phyloP scores from a whole-genome alignment of 1,140 invertebrate genomes.

The Solen grandis region DNA sequence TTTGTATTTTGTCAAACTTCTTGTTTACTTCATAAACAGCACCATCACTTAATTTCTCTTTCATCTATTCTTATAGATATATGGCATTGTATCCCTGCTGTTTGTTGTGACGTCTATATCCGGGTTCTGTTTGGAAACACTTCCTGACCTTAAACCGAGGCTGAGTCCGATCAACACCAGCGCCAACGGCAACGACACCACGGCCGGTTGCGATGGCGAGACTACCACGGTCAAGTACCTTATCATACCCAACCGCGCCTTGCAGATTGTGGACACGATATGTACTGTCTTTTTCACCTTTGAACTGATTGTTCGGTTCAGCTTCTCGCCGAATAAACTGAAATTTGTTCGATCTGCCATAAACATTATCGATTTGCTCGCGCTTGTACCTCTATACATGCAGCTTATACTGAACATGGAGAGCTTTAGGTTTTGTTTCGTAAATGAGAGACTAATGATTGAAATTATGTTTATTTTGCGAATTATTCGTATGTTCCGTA shows the following conservation, averaged over 20 bases:
- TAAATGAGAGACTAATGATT: slow-evolving; percentile 71
- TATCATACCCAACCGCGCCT: slow-evolving; percentile 61
- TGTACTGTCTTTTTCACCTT: slow-evolving; percentile 82
- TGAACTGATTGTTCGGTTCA: slow-evolving; percentile 80
- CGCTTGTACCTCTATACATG: slow-evolving; percentile 80
- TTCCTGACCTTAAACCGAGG: slow-evolving; percentile 91
- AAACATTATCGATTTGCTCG: slow-evolving; percentile 82
- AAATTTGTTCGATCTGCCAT: slow-evolving; percentile 79
- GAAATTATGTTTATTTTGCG: slow-evolving; percentile 76
- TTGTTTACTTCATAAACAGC: no score
- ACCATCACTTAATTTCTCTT: no score
- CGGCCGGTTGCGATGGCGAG: slow-evolving; percentile 27
- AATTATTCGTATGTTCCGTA: slow-evolving; percentile 77
- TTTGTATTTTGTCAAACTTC: no score
- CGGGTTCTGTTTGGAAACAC: slow-evolving; percentile 96
- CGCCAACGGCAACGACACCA: slow-evolving; percentile 32
- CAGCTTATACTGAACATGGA: slow-evolving; percentile 69
- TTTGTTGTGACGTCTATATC: slow-evolving; percentile 95
- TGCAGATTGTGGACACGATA: slow-evolving; percentile 72
- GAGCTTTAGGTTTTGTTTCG: slow-evolving; percentile 68
- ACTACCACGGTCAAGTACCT: slow-evolving; percentile 47
- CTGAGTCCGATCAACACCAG: slow-evolving; percentile 85
- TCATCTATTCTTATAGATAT: slow-evolving; percentile 83
- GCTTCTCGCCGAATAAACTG: slow-evolving; percentile 79
- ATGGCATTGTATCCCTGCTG: slow-evolving; percentile 92